Percentiles rank a stretch among this genome's conserved stretches.
Evolutionary conservation across 2,888 invertebrate genomes (phyloP).

Genomic region (Troglohyphantes excavatus): DNA sequence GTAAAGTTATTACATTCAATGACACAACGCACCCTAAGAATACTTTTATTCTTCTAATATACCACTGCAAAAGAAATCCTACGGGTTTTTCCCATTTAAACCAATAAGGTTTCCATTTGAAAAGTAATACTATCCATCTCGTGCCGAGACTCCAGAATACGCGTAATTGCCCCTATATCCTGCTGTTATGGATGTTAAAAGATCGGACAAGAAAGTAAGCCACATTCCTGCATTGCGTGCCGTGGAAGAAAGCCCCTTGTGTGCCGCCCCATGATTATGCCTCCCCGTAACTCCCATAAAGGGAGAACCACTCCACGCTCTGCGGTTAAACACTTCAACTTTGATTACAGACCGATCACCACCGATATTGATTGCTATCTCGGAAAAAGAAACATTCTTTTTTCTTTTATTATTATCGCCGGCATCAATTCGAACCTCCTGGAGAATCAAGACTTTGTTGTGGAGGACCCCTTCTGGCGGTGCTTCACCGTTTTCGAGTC

Average conservation of each 20-base stretch:
- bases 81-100: neutral
- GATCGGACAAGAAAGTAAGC: neutral
- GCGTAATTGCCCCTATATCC: constrained; percentile 41
- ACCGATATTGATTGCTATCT: constrained; percentile 47
- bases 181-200: constrained; percentile 28
- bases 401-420: neutral
- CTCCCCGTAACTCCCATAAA: constrained; percentile 43
- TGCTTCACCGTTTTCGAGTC: neutral
- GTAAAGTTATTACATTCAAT: too few species aligned
- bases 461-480: neutral
- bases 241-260: constrained; percentile 4
- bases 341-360: constrained; percentile 50
- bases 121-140: neutral
- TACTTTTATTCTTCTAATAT: too few species aligned
- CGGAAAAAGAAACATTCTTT: neutral
- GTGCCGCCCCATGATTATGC: constrained; percentile 47
- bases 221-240: constrained; percentile 30
- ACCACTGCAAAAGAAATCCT: too few species aligned
- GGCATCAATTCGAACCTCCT: neutral
- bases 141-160: neutral
- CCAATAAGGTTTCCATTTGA: neutral
- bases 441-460: neutral
- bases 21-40: too few species aligned
- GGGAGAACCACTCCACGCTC: neutral
- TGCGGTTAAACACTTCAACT: constrained; percentile 56